Conservation (phyloP, 1,140 invertebrate species). For the Tetramorium parvispinum region DNA sequence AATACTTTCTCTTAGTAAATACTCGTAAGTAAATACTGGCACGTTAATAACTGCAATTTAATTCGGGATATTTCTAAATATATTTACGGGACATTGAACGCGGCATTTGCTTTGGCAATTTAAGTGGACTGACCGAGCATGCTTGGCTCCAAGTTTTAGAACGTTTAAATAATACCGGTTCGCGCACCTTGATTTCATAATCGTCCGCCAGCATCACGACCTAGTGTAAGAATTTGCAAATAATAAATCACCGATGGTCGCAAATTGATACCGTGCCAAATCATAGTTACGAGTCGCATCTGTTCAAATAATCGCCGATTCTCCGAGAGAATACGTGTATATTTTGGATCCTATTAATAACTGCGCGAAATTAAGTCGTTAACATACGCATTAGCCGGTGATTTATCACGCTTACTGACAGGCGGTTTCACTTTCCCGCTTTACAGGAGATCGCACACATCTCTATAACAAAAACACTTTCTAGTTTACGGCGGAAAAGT, state of each 20-base stretch:
- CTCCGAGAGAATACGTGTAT: background rate
- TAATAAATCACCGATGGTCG: constrained; percentile 49
- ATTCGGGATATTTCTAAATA: background rate
- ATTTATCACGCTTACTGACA: constrained; percentile 37
- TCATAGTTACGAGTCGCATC: constrained; percentile 7
- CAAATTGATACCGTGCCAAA: constrained; percentile 59
- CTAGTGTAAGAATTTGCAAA: constrained; percentile 17
- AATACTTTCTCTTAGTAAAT: background rate
- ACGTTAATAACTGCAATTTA: background rate
- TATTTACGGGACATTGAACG: background rate
- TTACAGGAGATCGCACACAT: constrained; percentile 7
- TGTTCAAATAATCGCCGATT: constrained; percentile 56
- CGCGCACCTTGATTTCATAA: constrained; percentile 35
- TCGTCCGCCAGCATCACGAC: background rate
- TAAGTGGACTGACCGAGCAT: background rate
- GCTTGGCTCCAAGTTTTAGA: constrained; percentile 2
- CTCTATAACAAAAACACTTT: constrained; percentile 41
- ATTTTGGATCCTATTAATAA: constrained; percentile 48
- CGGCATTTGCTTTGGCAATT: constrained; percentile 5
- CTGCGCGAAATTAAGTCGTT: constrained; percentile 32
- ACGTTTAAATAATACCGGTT: background rate
- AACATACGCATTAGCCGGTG: constrained; percentile 32
- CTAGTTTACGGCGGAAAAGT: constrained; percentile 18
- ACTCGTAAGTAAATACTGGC: too few relatives aligned
- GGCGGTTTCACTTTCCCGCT: constrained; percentile 23